Conservation (phyloP, 2,113 vertebrate species). For the Apistogramma diplotaenia region DNA sequence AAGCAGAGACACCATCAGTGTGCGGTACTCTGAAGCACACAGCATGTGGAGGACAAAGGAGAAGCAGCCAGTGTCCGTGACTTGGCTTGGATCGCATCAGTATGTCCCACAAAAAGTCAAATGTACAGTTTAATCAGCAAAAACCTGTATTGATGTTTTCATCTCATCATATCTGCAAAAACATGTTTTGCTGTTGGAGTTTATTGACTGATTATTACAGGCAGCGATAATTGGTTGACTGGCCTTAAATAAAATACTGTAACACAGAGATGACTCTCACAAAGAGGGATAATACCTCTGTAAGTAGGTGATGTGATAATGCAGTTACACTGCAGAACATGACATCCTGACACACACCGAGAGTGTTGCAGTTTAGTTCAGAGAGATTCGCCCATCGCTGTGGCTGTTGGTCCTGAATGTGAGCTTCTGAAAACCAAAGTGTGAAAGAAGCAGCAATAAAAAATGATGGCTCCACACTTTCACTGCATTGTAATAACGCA, state of each 20-base stretch:
- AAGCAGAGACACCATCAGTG: neutral
- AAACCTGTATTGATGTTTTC: neutral
- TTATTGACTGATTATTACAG: neutral
- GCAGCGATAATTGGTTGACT: neutral
- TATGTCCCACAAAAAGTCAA: neutral
- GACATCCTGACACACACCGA: neutral
- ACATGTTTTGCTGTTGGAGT: neutral
- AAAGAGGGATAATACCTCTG: neutral
- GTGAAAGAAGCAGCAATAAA: conserved; percentile 8
- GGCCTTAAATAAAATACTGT: neutral
- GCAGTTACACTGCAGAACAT: neutral
- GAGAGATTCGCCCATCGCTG: neutral
- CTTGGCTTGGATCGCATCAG: neutral
- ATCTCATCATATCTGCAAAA: neutral
- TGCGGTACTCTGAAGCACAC: neutral
- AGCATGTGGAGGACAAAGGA: neutral
- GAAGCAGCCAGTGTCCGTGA: neutral
- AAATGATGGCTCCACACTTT: neutral
- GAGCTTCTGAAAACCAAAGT: neutral
- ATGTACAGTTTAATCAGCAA: neutral
- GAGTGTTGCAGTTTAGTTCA: neutral
- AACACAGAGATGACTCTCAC: neutral
- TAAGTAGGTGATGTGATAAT: neutral
- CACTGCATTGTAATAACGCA: neutral
- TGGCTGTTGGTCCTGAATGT: neutral